phyloP scores from a whole-genome alignment of 30 jellyfish, hydroid and myxozoan genomes.

The Pelagia noctiluca region DNA sequence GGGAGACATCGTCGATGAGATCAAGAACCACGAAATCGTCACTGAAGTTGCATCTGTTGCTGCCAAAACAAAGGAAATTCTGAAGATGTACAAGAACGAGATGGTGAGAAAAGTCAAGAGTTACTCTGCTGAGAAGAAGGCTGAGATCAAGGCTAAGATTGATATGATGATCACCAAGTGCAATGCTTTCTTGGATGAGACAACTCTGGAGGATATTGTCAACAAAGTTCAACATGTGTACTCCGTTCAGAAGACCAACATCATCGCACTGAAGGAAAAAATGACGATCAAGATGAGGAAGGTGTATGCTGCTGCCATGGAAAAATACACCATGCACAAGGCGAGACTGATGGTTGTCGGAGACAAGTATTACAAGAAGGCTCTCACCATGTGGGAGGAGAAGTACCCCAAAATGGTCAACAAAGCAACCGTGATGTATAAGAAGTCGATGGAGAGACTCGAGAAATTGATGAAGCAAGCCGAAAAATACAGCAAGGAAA shows the following conservation, averaged over 20 bases:
- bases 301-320: constrained; percentile 48
- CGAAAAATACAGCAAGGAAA: constrained; percentile 60
- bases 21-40: constrained; percentile 81
- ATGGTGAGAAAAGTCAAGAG: constrained; percentile 11
- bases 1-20: constrained; percentile 88
- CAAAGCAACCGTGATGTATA: constrained; percentile 40
- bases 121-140: constrained; percentile 7
- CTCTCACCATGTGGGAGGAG: constrained; percentile 70
- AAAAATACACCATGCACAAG: constrained; percentile 37
- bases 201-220: constrained; percentile 76
- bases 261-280: constrained; percentile 41
- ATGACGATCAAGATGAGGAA: constrained; percentile 42
- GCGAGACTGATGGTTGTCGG: constrained; percentile 32
- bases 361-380: constrained; percentile 67
- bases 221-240: constrained; percentile 34
- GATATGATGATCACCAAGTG: constrained; percentile 25
- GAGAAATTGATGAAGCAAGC: constrained; percentile 44
- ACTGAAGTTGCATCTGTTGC: constrained; percentile 32
- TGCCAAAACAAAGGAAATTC: constrained; percentile 25
- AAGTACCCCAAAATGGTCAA: constrained; percentile 54
- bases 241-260: constrained; percentile 33
- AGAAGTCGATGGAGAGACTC: constrained; percentile 30
- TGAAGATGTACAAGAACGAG: constrained; percentile 20
- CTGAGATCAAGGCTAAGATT: constrained; percentile 33
- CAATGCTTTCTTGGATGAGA: constrained; percentile 66